Evolutionary conservation across 2,113 vertebrate species (phyloP).

Genomic region (Hippocampus comes): DNA sequence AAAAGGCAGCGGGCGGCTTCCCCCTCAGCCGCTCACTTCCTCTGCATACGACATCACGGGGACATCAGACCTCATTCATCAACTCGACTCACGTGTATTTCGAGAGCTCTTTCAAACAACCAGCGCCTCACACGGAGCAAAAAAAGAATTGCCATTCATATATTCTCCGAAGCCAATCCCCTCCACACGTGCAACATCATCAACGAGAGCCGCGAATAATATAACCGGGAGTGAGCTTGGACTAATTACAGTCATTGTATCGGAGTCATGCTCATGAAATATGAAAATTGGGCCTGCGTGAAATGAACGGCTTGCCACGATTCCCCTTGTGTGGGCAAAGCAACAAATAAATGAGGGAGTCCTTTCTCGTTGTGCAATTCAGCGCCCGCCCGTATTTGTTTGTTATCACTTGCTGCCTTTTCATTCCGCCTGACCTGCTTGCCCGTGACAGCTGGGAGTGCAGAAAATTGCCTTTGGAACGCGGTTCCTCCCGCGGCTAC

Average conservation of each 20-base stretch:
- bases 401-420: not conserved
- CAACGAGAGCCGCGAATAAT: constrained; percentile 70
- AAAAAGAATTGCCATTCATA: no score
- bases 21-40: no score
- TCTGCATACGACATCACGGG: no score
- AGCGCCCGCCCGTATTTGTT: constrained; percentile 29
- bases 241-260: constrained; percentile 77
- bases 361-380: constrained; percentile 59
- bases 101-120: no score
- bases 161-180: no score
- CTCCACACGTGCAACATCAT: constrained; percentile 66
- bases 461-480: constrained; percentile 51
- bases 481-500: constrained; percentile 12
- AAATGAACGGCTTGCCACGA: constrained; percentile 66
- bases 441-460: constrained; percentile 38
- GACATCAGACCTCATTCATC: no score
- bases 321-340: constrained; percentile 60
- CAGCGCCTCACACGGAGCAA: no score
- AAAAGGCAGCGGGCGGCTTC: no score
- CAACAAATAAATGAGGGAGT: constrained; percentile 63
- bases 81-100: no score
- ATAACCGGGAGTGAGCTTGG: constrained; percentile 65
- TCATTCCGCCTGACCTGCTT: constrained; percentile 34
- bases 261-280: constrained; percentile 74
- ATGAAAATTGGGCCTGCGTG: constrained; percentile 71